Conservation (phyloP, 2,797 vertebrate species). For the Aselliscus stoliczkanus region DNA sequence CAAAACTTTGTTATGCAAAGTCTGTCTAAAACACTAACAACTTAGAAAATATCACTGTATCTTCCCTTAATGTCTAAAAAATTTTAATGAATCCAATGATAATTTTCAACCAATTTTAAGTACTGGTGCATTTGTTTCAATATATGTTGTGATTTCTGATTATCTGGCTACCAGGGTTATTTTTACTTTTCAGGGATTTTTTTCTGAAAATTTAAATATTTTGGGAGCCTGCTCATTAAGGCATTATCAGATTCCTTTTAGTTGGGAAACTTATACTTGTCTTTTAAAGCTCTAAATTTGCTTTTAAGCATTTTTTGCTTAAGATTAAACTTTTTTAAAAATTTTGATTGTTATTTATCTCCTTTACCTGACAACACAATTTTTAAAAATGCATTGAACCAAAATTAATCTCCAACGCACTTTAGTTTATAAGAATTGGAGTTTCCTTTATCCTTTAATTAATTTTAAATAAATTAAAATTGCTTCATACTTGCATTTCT, state of each 20-base stretch:
- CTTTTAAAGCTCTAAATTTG: neutral
- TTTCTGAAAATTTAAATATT: neutral
- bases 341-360: constrained; percentile 3
- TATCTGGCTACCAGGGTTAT: neutral
- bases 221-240: neutral
- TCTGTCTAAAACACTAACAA: neutral
- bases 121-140: neutral
- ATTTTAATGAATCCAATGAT: neutral
- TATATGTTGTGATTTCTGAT: neutral
- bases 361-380: neutral
- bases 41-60: neutral
- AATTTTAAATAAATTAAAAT: constrained; percentile 35
- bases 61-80: neutral
- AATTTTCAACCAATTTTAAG: neutral
- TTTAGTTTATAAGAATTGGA: constrained; percentile 3
- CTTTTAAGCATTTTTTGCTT: neutral
- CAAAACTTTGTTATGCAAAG: neutral
- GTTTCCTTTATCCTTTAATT: neutral
- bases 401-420: neutral
- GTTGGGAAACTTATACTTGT: neutral
- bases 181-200: neutral
- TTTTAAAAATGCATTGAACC: neutral
- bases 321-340: neutral
- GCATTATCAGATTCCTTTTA: neutral
- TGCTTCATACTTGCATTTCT: neutral